Percentiles rank a stretch among this genome's conserved stretches.
Evolutionary conservation across 2,113 vertebrate species (phyloP).

Genomic region (Aphyosemion australe): DNA sequence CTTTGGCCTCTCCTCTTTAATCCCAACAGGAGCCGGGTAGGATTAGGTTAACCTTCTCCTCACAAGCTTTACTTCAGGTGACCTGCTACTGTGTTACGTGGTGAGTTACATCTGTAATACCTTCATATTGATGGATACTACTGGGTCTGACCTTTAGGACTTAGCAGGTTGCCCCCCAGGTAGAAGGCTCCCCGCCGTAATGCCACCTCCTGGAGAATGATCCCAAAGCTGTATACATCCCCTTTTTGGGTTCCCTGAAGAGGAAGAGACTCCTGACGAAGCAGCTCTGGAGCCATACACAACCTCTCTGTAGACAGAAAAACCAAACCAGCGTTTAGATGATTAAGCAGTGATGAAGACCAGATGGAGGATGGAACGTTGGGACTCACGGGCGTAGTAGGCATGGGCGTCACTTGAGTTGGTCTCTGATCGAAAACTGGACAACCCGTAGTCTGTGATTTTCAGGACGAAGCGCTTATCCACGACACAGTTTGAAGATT

Average conservation of each 20-base stretch:
- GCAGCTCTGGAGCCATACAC: conserved; percentile 91
- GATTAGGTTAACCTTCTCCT: too few species aligned
- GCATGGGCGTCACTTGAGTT: conserved; percentile 81
- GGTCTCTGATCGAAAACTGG: conserved; percentile 80
- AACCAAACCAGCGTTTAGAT: not conserved
- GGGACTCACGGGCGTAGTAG: conserved; percentile 88
- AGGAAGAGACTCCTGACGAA: conserved; percentile 79
- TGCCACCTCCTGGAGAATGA: conserved; percentile 95
- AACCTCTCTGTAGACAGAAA: conserved; percentile 81
- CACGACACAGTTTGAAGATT: conserved; percentile 95
- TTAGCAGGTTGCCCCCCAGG: conserved; percentile 85
- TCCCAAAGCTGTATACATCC: conserved; percentile 92
- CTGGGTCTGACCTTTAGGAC: conserved; percentile 86
- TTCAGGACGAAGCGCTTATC: conserved; percentile 95
- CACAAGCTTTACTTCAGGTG: too few species aligned
- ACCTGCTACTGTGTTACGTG: too few species aligned
- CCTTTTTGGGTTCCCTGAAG: conserved; percentile 88
- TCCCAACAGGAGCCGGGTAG: too few species aligned
- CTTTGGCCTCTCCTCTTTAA: too few species aligned
- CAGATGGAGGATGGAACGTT: rapidly evolving
- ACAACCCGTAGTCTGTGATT: conserved; percentile 93
- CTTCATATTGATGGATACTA: too few species aligned
- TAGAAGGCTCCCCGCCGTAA: conserved; percentile 88
- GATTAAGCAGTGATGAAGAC: not conserved
- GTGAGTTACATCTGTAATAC: too few species aligned